These are phyloP conservation scores for Mamestra configurata DNA, from an alignment of 1,140 invertebrate species.

Conservation along the genomic window DNA sequence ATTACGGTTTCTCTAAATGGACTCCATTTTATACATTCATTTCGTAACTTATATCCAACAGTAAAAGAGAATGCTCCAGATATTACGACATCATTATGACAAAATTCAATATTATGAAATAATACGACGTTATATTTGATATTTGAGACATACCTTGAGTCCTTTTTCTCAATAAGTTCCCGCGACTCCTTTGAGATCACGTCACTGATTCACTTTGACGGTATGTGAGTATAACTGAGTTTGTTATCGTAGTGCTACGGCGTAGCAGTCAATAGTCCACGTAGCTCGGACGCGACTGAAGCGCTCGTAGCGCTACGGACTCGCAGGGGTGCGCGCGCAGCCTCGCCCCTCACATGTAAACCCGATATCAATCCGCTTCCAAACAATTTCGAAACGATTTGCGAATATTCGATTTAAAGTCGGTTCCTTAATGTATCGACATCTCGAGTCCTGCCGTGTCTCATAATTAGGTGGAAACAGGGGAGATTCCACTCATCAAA, in stretches of 20 bases:
- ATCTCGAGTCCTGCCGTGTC: conserved; percentile 1
- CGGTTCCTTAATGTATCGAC: conserved; percentile 32
- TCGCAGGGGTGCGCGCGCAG: conserved; percentile 81
- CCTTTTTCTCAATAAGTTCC: conserved; percentile 42
- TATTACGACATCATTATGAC: conserved; percentile 58
- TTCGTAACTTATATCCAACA: conserved; percentile 35
- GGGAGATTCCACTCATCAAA: neutral
- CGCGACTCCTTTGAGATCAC: conserved; percentile 50
- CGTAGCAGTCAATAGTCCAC: conserved; percentile 77
- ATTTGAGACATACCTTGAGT: conserved; percentile 4
- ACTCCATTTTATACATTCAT: conserved; percentile 38
- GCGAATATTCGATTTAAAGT: conserved; percentile 67
- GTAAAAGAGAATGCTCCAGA: conserved; percentile 37
- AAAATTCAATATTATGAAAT: conserved; percentile 17
- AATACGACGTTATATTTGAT: neutral
- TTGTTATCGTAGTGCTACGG: conserved; percentile 64
- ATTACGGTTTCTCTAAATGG: neutral
- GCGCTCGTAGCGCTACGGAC: conserved; percentile 70
- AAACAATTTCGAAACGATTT: conserved; percentile 76
- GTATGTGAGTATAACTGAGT: conserved; percentile 46
- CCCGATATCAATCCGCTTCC: conserved; percentile 83
- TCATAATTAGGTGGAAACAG: conserved; percentile 21
- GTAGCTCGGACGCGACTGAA: conserved; percentile 80
- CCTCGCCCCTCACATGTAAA: conserved; percentile 81
- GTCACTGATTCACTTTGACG: conserved; percentile 61